Conservation (phyloP, 1,140 invertebrate genomes). For the Tetramorium simillimum region DNA sequence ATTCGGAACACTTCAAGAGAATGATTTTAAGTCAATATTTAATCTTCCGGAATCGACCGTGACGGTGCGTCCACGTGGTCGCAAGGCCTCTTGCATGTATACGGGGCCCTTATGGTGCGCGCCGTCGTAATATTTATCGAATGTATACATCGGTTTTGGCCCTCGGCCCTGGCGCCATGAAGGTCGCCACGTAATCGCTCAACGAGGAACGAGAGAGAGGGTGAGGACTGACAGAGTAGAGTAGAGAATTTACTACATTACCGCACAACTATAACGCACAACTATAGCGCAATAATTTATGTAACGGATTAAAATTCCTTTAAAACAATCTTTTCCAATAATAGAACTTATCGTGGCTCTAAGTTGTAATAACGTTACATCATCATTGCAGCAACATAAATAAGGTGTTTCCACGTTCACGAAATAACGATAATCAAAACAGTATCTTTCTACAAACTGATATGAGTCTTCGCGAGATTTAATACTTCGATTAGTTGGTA, state of each 20-base stretch:
- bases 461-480: not conserved
- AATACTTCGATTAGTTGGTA: not conserved
- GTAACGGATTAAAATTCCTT: not conserved
- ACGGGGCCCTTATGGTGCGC: conserved; percentile 72
- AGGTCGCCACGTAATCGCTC: conserved; percentile 77
- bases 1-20: not conserved
- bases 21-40: conserved; percentile 2
- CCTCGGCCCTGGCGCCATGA: conserved; percentile 79
- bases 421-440: not conserved
- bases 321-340: not conserved
- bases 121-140: conserved; percentile 72
- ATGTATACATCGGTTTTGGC: conserved; percentile 76
- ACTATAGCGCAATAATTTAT: not conserved
- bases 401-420: not conserved
- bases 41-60: conserved; percentile 23
- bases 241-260: conserved; percentile 45
- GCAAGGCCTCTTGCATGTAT: conserved; percentile 63
- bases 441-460: not conserved
- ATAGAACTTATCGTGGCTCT: not conserved
- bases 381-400: not conserved
- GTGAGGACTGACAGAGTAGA: conserved; percentile 61
- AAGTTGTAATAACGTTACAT: not conserved
- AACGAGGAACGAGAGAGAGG: conserved; percentile 50
- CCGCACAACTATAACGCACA: not conserved
- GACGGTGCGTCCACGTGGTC: conserved; percentile 59